Evolutionary conservation across 2,113 vertebrate species (phyloP), one percentile per base, ranked within the genome.

Genomic region (Mungos mungo): DNA sequence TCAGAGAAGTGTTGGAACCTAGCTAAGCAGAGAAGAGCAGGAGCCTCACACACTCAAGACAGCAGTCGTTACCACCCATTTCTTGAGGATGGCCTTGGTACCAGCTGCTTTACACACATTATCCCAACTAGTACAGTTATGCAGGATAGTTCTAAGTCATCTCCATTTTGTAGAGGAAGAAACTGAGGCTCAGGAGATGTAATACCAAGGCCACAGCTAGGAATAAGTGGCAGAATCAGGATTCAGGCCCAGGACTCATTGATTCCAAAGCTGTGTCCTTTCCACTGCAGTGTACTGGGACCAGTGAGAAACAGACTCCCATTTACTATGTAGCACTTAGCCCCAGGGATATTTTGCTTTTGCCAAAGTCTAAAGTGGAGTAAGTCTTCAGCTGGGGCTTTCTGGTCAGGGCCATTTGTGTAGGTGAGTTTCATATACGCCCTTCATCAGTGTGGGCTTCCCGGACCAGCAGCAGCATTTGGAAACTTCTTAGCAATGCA

Each of bases 361-460:
- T 77, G 13, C 9, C 10, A 15, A 83, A 47, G 23, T 35, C 23
- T 16, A 81, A 66, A 60, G 21, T 3, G 16, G 52, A 69, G 31
- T 7, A 16, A 47, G 38, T 90, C 66, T 95, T 95, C 15, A 45
- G 9, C 74, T 41, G 47, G 29, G 33, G 18, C 33, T 82, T 77
- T 85, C 23, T 47, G 72, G 6, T 41, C 15, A 6, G 52, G 21
- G 16, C 7, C 12, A 0, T 38, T 54, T 8, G n/a, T 80, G 2
- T 18, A 18, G 16, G 31, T 19, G 27, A 71, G 52, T 10, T 66
- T 88, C 13, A 83, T 3, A 19, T 68, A 13, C 19, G 29, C 47
- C 50, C 35, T 19, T 29, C n/a, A 2, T 76, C 25, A 19, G 0
- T n/a, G 41, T 35, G 14, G 1, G 10, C 2, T n/a, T 8, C 25